Evolutionary conservation across 2,888 invertebrate genomes (phyloP).

Genomic region (Philhelius pedissequus): DNA sequence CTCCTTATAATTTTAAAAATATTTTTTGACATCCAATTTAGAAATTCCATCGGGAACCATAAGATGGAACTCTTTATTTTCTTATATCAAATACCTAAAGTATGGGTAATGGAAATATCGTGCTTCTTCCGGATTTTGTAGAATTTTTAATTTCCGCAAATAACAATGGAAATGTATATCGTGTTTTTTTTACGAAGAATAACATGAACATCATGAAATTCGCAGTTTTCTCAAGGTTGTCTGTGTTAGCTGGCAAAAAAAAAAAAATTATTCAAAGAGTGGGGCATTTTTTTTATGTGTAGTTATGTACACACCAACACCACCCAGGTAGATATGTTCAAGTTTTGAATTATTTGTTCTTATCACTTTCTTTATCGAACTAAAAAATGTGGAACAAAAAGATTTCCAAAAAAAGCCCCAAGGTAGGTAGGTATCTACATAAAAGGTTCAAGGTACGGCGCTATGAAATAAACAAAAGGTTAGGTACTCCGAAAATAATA

Average conservation of each 20-base stretch:
- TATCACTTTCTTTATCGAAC: conserved; percentile 50
- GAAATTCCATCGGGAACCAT: not conserved
- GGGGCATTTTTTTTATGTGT: conserved; percentile 8
- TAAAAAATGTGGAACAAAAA: conserved; percentile 38
- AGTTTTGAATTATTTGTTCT: conserved; percentile 27
- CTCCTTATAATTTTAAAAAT: not conserved
- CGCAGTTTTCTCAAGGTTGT: not conserved
- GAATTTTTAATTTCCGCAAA: conserved; percentile 51
- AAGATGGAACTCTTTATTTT: not conserved
- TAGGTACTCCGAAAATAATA: conserved; percentile 19
- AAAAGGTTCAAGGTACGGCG: conserved; percentile 5
- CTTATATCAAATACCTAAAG: not conserved
- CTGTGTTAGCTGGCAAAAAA: not conserved
- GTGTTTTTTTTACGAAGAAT: not conserved
- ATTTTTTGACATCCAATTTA: conserved; percentile 9
- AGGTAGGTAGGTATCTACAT: not conserved
- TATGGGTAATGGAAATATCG: not conserved
- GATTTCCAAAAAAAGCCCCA: conserved; percentile 11
- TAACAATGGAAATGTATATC: not conserved
- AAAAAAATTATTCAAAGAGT: not conserved
- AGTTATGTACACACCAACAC: not conserved
- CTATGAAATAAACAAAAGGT: conserved; percentile 32
- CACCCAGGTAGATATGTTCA: not conserved
- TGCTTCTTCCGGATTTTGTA: conserved; percentile 18
- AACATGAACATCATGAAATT: not conserved